These are phyloP conservation scores for Sialia sialis DNA, from an alignment of 2,113 vertebrate genomes.

Conservation along the genomic window DNA sequence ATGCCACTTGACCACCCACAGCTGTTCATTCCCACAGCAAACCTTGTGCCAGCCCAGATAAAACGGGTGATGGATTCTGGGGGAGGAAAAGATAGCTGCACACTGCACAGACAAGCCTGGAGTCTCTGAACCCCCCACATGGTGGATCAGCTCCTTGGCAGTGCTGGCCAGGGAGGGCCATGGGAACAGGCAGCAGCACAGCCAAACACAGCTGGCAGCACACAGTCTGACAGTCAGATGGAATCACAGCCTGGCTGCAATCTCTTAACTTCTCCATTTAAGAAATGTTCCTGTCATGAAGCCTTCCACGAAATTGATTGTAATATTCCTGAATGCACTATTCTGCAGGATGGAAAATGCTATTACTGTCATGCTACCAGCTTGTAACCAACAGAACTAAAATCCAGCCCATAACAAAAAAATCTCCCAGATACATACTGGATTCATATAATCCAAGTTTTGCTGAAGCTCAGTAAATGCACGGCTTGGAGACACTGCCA, in stretches of 20 bases:
- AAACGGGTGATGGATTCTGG: not conserved
- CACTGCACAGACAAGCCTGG: not conserved
- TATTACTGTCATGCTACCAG: not conserved
- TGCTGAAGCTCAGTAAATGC: not conserved
- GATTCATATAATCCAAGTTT: not conserved
- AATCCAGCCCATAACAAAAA: not conserved
- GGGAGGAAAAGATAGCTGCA: not conserved
- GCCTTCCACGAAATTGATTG: not conserved
- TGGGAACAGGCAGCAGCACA: not conserved
- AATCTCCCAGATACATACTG: not conserved
- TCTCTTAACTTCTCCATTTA: not conserved
- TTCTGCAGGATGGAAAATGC: not conserved
- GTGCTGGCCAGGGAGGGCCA: not conserved
- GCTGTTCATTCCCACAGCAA: not conserved
- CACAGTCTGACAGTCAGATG: not conserved
- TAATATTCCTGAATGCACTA: not conserved
- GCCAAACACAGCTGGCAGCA: not conserved
- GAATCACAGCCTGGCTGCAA: not conserved
- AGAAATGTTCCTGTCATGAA: not conserved
- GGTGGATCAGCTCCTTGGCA: not conserved
- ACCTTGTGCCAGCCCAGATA: not conserved
- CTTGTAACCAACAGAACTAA: not conserved
- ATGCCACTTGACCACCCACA: not conserved
- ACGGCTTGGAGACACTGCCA: not conserved
- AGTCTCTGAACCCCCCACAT: not conserved